Evolutionary conservation across 2,113 vertebrate genomes (phyloP), one percentile per base, ranked within the genome.

Genomic region (Mola mola): DNA sequence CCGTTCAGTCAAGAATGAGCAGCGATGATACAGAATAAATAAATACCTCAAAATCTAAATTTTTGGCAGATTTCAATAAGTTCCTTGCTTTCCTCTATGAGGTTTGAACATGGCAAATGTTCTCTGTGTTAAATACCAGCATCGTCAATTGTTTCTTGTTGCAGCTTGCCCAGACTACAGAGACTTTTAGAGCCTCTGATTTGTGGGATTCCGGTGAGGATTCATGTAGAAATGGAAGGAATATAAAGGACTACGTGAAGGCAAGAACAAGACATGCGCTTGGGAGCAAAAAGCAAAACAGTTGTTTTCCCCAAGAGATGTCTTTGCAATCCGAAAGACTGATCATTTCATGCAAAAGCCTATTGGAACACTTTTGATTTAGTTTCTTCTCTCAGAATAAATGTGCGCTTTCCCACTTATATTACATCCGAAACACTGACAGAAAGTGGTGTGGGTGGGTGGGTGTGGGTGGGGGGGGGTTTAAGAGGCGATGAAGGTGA

Each of bases 221-320:
- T 38, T 5, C n/a, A 38, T n/a, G n/a, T 5, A 38, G 25, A 29
- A 57, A 62, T 65, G 31, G 20, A 31, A 41, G 64, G n/a, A n/a
- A n/a, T n/a, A n/a, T n/a, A n/a, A n/a, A 53, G 9, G 26, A 22
- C 8, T 17, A 17, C 53, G 59, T 44, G 44, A 61, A 67, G n/a
- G 40, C 55, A 52, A 47, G 44, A 46, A 47, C 8, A 60, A 34
- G 64, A n/a, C 59, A 72, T 68, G 57, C 26, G 41, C 12, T 42
- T 5, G 56, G 44, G 15, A 63, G 50, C 51, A 15, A 61, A 65
- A 53, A 66, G 51, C 42, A 50, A 31, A 51, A 66, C 56, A 50
- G 2, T n/a, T n/a, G n/a, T n/a, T n/a, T n/a, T n/a, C n/a, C n/a
- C 43, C 40, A 2, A 21, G 20, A 40, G 15, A 61, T 1, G 0